Percentiles rank a stretch among this genome's conserved stretches.
Evolutionary conservation across 2,113 vertebrate genomes (phyloP).

Genomic region (Leucosticte australis): DNA sequence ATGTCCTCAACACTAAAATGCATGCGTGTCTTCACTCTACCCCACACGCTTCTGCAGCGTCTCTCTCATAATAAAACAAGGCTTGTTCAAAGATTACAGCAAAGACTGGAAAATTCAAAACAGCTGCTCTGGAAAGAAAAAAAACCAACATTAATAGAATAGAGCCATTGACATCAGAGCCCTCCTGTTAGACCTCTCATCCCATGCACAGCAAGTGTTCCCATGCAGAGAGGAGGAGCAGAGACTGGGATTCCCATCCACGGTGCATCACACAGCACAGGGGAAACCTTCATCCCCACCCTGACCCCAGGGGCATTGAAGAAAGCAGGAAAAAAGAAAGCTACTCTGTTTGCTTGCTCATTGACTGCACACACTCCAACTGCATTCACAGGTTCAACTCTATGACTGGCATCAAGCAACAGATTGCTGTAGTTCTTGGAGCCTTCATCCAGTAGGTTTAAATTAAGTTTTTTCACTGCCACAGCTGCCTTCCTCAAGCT

Average conservation of each 20-base stretch:
- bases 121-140: conserved; percentile 2
- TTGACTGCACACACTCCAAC: neutral
- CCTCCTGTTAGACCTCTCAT: neutral
- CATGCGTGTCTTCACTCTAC: neutral
- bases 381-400: neutral
- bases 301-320: neutral
- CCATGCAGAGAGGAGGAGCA: neutral
- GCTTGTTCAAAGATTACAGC: neutral
- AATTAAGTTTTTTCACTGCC: conserved; percentile 15
- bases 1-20: neutral
- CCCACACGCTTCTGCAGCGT: neutral
- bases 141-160: neutral
- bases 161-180: neutral
- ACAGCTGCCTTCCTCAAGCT: neutral
- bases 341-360: neutral
- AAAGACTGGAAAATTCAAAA: conserved; percentile 4
- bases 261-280: neutral
- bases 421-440: neutral
- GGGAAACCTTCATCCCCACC: neutral
- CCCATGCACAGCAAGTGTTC: neutral
- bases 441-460: neutral
- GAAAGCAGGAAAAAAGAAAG: neutral
- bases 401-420: neutral
- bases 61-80: neutral
- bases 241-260: neutral